Base-by-base conservation (phyloP, 2,113 vertebrate genomes). In the Corythornis vintsioides region DNA sequence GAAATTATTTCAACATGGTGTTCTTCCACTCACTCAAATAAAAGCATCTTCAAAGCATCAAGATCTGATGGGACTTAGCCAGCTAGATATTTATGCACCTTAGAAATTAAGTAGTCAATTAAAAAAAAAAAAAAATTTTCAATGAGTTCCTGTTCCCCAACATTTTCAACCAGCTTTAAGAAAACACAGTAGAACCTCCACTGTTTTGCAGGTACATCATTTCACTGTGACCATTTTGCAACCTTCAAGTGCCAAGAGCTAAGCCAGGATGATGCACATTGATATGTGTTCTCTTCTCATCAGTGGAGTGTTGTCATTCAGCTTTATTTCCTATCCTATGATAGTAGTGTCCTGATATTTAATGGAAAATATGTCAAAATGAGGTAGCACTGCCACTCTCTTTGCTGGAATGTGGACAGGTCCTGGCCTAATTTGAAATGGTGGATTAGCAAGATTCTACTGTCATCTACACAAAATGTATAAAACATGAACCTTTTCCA, bases 311-410 rank as follows among this genome's bases (percentile, higher is more conserved):
- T 63, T 61, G 55, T 21, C 80, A 77, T 50, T 88, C 76, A 66
- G 79, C 60, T 82, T 81, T 38, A 40, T 33, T 70, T 66, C 82
- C 67, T 80, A 15, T 11, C 38, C 59, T 59, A 6, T 22, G 25
- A 47, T 43, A 13, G 8, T 69, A 57, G 2, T 4, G 11, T 25
- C 33, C 16, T 48, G 26, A 16, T 15, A 25, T 38, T 70, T 45
- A 69, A 84, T 43, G 52, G 42, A 89, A 87, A 78, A 53, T n/a
- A 61, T 92, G 28, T 83, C 87, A 74, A 86, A 92, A 96, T 1
- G 94, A 97, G 95, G 97, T 96, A 94, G 94, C 91, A 86, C 86
- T 88, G 79, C 83, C 87, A 81, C 84, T 64, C 48, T 89, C 38
- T 83, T 18, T 77, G 71, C 64, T 94, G 83, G 66, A 85, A 97